Evolutionary conservation across 2,797 vertebrate genomes (phyloP), one percentile per base, ranked within the genome.

Genomic region (Malurus splendens): DNA sequence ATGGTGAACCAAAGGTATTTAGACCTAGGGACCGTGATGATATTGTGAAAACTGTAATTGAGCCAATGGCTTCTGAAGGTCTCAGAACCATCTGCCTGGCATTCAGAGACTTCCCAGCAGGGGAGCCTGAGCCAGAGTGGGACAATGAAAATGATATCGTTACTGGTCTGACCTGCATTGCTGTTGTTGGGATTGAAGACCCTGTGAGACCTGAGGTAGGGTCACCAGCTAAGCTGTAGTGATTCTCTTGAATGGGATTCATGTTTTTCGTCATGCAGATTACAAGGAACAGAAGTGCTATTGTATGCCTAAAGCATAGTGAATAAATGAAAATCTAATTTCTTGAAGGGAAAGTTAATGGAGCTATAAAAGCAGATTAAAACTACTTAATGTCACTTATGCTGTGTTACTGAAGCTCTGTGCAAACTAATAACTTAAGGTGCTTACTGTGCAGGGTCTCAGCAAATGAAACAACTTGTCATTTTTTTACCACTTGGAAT

Each of bases 61-160:
- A 99, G 94, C 98, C 99, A 33, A 99, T 99, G 99, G 99, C 99
- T 78, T 99, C 99, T 6, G 99, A 99, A 96, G 99, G 99, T 86
- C 97, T 99, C 91, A 98, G 99, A 95, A 99, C 99, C 89, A 99
- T 99, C 96, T 99, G 99, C 96, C 95, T 99, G 83, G 99, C 98
- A 19, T 99, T 99, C 97, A 97, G 99, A 96, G 99, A 99, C 95
- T 99, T 99, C 91, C 97, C 98, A 71, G 97, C 93, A 59, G 97
- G 98, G 13, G 99, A 99, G 61, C 98, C 98, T 28, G 99, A 99
- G 94, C 99, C 99, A 4, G 99, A 99, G 86, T 99, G 99, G 99
- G 99, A 99, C 93, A 99, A 98, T 30, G 99, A 99, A 95, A 98
- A 97, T 38, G 99, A 99, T 44, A 98, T 99, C 77, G 98, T 99